Evolutionary conservation across 2,888 invertebrate genomes (phyloP).

Genomic region (Clistopyga incitator): DNA sequence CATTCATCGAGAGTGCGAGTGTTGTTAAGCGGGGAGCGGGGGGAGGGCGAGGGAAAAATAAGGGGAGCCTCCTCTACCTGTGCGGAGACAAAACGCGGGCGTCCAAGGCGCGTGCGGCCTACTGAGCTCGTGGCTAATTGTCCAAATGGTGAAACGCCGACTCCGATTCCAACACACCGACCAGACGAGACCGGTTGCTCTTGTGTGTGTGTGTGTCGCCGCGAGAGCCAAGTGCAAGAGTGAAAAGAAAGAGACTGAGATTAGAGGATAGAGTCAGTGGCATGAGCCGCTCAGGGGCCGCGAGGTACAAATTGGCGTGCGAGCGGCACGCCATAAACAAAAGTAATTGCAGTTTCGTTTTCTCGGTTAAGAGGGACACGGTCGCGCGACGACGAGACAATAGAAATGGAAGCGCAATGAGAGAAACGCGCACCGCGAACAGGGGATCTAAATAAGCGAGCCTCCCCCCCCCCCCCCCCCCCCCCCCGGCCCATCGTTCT

Average conservation of each 20-base stretch:
- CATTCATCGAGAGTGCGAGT: constrained; percentile 74
- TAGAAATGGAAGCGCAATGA: constrained; percentile 64
- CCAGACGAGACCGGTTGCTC: neutral
- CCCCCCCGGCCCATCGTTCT: neutral
- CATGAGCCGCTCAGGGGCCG: neutral
- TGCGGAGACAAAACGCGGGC: constrained; percentile 56
- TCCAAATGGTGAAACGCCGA: constrained; percentile 79
- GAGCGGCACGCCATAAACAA: constrained; percentile 71
- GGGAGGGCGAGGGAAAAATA: too few species aligned
- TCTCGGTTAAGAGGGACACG: constrained; percentile 74
- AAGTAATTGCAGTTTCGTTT: constrained; percentile 74
- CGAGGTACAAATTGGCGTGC: constrained; percentile 70
- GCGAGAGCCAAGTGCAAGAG: neutral
- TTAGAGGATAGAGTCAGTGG: constrained; percentile 4
- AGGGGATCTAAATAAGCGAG: constrained; percentile 5
- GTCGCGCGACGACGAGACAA: constrained; percentile 70
- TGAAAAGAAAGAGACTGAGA: constrained; percentile 17
- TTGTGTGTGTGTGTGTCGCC: too few species aligned
- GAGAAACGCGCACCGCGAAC: constrained; percentile 51
- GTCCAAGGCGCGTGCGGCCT: constrained; percentile 78
- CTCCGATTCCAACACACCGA: constrained; percentile 64
- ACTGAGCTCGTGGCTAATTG: constrained; percentile 77
- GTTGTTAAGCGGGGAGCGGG: neutral
- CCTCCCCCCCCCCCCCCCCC: neutral
- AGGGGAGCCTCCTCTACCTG: too few species aligned